A percentile compares a stretch with the other conserved stretches of the same genome.
phyloP scores from a whole-genome alignment of 2,888 invertebrate species.

The Diaphora mendica region DNA sequence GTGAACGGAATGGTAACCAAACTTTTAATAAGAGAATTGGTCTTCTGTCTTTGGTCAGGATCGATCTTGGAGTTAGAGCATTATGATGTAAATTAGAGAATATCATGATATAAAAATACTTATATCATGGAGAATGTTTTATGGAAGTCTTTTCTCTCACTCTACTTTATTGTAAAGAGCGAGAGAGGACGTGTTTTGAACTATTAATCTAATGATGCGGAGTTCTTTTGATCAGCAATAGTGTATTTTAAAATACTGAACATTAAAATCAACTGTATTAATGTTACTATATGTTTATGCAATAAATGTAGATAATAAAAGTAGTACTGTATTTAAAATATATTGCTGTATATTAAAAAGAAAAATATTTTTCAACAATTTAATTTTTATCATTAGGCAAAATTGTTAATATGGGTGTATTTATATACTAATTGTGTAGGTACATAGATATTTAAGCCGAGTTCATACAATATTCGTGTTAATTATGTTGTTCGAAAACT shows the following conservation, averaged over 20 bases:
- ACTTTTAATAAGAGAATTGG: no score
- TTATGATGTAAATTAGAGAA: not conserved
- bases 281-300: not conserved
- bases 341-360: not conserved
- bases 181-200: not conserved
- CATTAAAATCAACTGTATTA: not conserved
- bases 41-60: not conserved
- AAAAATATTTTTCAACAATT: not conserved
- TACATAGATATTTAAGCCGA: slow-evolving; percentile 5
- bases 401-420: not conserved
- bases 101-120: no score
- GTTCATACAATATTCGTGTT: not conserved
- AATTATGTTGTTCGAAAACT: not conserved
- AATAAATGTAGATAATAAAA: not conserved
- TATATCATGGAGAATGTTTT: no score
- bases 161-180: not conserved
- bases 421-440: not conserved
- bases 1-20: no score
- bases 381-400: not conserved
- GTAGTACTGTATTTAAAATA: not conserved
- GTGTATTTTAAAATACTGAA: not conserved
- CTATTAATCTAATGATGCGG: not conserved
- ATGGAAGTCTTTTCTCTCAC: not conserved
- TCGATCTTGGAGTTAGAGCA: not conserved
- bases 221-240: not conserved